A percentile compares a stretch with the other conserved stretches of the same genome.
phyloP scores from a whole-genome alignment of 2,888 invertebrate species.

The Xylophagus ater region DNA sequence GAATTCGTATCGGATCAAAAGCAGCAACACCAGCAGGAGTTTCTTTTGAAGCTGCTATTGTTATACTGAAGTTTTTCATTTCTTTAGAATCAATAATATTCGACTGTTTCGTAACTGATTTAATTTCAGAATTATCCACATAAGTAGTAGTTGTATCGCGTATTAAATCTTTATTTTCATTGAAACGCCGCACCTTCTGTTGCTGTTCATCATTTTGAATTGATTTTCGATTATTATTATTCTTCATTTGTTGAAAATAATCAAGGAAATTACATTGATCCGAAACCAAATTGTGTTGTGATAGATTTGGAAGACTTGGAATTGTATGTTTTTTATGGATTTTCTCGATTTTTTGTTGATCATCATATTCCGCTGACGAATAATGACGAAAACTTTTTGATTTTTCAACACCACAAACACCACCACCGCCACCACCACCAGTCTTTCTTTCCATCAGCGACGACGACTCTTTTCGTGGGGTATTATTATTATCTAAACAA shows the following conservation, averaged over 20 bases:
- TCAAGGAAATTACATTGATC: not conserved
- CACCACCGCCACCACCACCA: too few relatives aligned
- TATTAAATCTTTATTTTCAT: too few relatives aligned
- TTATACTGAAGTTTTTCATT: too few relatives aligned
- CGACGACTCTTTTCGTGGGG: slow-evolving; percentile 21
- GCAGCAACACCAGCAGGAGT: too few relatives aligned
- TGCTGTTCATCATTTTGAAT: not conserved
- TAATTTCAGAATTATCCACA: too few relatives aligned
- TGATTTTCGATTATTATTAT: not conserved
- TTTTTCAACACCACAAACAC: slow-evolving; percentile 56
- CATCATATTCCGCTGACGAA: slow-evolving; percentile 35
- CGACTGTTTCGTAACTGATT: too few relatives aligned
- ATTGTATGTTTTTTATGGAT: slow-evolving; percentile 27
- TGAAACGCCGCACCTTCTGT: slow-evolving; percentile 11
- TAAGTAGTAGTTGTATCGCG: slow-evolving; percentile 19
- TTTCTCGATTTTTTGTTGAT: slow-evolving; percentile 14
- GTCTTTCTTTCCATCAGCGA: slow-evolving; percentile 41
- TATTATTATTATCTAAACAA: slow-evolving; percentile 26
- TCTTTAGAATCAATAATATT: too few relatives aligned
- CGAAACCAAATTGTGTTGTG: slow-evolving; percentile 8
- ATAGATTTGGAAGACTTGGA: slow-evolving; percentile 36
- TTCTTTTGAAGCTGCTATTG: too few relatives aligned
- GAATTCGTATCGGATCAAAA: too few relatives aligned
- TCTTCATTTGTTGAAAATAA: too few relatives aligned
- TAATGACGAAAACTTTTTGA: slow-evolving; percentile 60